These are phyloP conservation scores for Cricetomys ansorgei DNA, from an alignment of 2,113 vertebrate species.

Conservation along the genomic window DNA sequence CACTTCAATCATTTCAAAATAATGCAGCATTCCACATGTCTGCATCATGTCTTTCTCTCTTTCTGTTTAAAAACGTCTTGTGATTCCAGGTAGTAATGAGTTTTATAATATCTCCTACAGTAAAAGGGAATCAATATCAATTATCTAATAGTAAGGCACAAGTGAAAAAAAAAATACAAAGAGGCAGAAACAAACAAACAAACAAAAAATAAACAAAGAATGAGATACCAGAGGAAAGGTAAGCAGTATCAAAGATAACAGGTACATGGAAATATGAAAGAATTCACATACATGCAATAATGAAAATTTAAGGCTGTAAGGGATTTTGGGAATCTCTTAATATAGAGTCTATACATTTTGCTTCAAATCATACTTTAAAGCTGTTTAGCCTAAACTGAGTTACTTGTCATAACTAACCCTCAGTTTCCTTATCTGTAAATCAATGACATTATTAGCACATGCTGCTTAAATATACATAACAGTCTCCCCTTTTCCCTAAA, in stretches of 20 bases:
- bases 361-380: not conserved
- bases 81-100: not conserved
- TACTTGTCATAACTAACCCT: not conserved
- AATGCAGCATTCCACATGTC: not conserved
- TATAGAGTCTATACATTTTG: not conserved
- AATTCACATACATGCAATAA: not conserved
- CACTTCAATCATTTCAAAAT: not conserved
- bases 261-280: not conserved
- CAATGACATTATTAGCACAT: not conserved
- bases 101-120: not conserved
- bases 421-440: not conserved
- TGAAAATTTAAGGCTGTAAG: not conserved
- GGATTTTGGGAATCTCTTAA: not conserved
- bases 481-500: not conserved
- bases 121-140: not conserved
- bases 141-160: not conserved
- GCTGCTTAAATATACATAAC: not conserved
- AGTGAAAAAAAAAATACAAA: not conserved
- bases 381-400: not conserved
- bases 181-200: not conserved
- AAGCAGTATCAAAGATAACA: not conserved
- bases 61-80: not conserved
- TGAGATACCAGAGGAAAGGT: not conserved
- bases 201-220: not conserved
- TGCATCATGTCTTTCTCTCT: not conserved